Conservation (phyloP, 2,888 invertebrate species). For the Terebella lapidaria region DNA sequence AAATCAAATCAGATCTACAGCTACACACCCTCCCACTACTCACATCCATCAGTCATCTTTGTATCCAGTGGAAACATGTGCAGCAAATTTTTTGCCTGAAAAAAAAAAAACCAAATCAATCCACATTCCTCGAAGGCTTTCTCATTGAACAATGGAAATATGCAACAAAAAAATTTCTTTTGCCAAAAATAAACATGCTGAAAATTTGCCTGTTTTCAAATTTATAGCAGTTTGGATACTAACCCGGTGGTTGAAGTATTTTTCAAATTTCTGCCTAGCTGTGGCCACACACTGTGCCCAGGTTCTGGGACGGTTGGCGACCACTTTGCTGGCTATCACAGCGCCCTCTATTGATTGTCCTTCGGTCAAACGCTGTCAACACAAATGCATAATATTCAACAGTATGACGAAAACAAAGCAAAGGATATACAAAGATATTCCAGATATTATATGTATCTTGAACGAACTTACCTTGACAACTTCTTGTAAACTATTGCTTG, state of each 20-base stretch:
- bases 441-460: constrained; percentile 30
- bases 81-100: constrained; percentile 49
- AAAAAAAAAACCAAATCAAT: constrained; percentile 11
- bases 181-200: too few relatives aligned
- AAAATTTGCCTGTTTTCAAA: not conserved
- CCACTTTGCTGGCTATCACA: constrained; percentile 37
- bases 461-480: not conserved
- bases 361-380: not conserved
- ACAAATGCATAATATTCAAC: not conserved
- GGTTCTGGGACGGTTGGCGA: constrained; percentile 28
- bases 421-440: too few relatives aligned
- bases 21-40: too few relatives aligned
- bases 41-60: constrained; percentile 45
- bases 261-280: constrained; percentile 52
- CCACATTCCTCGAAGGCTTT: too few relatives aligned
- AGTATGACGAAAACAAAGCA: not conserved
- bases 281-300: constrained; percentile 45
- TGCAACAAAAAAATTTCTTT: too few relatives aligned
- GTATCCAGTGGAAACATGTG: constrained; percentile 51
- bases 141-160: too few relatives aligned
- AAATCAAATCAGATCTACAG: too few relatives aligned
- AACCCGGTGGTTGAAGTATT: constrained; percentile 53
- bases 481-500: constrained; percentile 22
- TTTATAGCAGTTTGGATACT: not conserved
- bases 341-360: constrained; percentile 34